phyloP scores from a whole-genome alignment of 2,888 invertebrate species.

The Criorhina ranunculi region DNA sequence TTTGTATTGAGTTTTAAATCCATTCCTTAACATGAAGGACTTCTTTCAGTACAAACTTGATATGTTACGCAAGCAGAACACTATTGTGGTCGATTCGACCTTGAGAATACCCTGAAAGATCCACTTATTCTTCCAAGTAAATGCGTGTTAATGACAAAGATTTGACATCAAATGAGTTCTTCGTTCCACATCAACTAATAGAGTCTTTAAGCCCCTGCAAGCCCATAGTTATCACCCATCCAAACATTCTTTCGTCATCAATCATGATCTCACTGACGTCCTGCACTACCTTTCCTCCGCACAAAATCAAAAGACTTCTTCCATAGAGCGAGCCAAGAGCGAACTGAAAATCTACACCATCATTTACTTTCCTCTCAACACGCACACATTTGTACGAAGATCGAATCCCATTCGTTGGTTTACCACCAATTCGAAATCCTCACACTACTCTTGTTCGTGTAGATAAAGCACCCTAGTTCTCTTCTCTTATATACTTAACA shows the following conservation, averaged over 20 bases:
- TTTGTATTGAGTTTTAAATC: too few species aligned
- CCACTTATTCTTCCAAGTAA: too few species aligned
- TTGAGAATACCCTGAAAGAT: too few species aligned
- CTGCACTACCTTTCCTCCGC: neutral
- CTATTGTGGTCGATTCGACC: too few species aligned
- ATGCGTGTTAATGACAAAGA: too few species aligned
- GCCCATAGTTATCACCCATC: conserved; percentile 4
- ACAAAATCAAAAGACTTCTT: conserved; percentile 8
- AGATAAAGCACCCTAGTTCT: conserved; percentile 55
- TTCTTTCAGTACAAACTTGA: too few species aligned
- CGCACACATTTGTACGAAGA: conserved; percentile 10
- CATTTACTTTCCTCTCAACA: conserved; percentile 39
- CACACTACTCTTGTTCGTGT: conserved; percentile 7
- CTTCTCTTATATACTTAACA: conserved; percentile 54
- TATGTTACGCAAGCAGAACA: too few species aligned
- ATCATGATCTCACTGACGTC: neutral
- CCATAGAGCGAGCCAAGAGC: conserved; percentile 1
- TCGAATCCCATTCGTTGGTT: conserved; percentile 55
- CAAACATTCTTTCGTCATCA: neutral
- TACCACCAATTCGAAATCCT: conserved; percentile 16
- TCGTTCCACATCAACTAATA: neutral
- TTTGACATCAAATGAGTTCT: too few species aligned
- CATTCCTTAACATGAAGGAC: too few species aligned
- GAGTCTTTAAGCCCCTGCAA: neutral
- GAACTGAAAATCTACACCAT: conserved; percentile 6